Base-by-base conservation (phyloP, 2,113 vertebrate species). In the Lophura nycthemera region DNA sequence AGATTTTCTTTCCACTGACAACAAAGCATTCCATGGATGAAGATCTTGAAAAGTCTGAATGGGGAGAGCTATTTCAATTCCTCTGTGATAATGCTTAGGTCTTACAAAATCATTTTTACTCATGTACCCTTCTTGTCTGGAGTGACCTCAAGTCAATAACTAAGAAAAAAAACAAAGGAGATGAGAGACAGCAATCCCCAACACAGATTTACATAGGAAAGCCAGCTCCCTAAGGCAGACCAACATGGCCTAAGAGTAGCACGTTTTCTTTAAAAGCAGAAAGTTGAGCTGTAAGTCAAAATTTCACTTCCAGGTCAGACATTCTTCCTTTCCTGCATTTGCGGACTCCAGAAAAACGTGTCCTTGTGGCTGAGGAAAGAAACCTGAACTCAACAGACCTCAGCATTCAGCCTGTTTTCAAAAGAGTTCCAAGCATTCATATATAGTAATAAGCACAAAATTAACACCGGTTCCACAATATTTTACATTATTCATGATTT, bases 221-320 rank as follows among this genome's bases (percentile, higher is more conserved):
- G 0, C 3, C 19, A 34, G n/a, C 19, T 70, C 27, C 9, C 32
- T 63, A 20, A 77, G 19, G 10, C 1, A 1, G 20, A 11, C 34
- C 57, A 18, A 14, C 1, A 0, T 4, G 59, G 36, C 5, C 66
- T 36, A 80, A 52, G 45, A 48, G 10, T 3, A 77, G 18, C 21
- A 25, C 21, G 4, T 45, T 27, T 4, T 74, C 5, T 57, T 54
- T n/a, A 77, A 38, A 45, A 48, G 19, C 6, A 59, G 64, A 72
- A 5, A 12, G 3, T n/a, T 82, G 38, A 89, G 13, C 19, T 1
- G 0, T 6, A 52, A 10, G 8, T 3, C 8, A 56, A 56, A 77
- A 30, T 52, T 19, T 56, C 76, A 5, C 25, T 92, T 81, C 45
- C 32, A 24, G 19, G 17, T 1, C n/a, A 69, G 19, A 56, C 71